Evolutionary conservation across 2,888 invertebrate genomes (phyloP), one percentile per base, ranked within the genome.

Genomic region (Selenia dentaria): DNA sequence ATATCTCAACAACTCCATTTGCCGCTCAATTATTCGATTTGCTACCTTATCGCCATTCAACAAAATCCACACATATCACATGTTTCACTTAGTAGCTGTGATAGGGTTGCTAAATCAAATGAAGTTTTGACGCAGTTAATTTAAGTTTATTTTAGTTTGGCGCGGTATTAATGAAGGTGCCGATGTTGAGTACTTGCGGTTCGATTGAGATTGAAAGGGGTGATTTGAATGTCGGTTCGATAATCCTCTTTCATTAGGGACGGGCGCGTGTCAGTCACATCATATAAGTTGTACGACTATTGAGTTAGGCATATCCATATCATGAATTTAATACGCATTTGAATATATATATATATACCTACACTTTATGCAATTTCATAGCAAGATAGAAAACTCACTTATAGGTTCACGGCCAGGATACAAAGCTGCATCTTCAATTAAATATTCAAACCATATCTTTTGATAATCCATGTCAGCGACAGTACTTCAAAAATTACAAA

Each of bases 131-230:
- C 10, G 11, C 11, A 32, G 40, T 40, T 32, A 27, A 14, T 40
- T 31, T 32, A 27, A 40, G 46, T 46, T 32, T 40, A 36, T 35
- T 46, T 40, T 36, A 36, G 46, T 46, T 46, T 31, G 36, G 22
- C 24, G 9, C 11, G 26, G 26, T 26, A 22, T 29, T 45, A 29
- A 29, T 34, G 26, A 33, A 26, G 28, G 22, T 13, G 25, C 16
- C 28, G 20, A 10, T 29, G 10, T 35, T 10, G 29, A 29, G 34
- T 18, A 11, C 13, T 18, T 9, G 38, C 24, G 45, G 11, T 14
- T 29, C 13, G n/a, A 20, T 28, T 27, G 20, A 9, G 11, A 29
- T 34, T 29, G 24, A 10, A 29, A 28, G n/a, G 22, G 13, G 16
- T 28, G 26, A 31, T 46, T 46, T 34, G 34, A 31, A 40, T 34